Conservation (phyloP, 2,113 vertebrate genomes). For the Semicossyphus pulcher region DNA sequence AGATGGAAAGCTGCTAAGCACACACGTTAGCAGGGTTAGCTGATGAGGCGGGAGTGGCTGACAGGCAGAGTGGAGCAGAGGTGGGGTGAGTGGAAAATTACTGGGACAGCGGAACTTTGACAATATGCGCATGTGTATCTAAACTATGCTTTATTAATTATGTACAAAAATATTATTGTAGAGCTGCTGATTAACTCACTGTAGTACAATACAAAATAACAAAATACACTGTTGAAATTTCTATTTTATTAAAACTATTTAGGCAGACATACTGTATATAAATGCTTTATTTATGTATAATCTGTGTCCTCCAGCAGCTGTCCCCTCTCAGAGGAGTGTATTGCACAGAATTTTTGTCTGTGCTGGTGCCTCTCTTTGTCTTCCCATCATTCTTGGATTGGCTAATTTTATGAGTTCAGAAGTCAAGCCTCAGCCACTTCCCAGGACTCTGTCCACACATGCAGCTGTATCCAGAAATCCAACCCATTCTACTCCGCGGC, state of each 20-base stretch:
- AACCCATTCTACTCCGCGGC: slow-evolving; percentile 19
- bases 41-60: no score
- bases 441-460: no score
- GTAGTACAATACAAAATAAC: neutral
- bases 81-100: no score
- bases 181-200: neutral
- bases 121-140: neutral
- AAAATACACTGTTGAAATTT: neutral
- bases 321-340: slow-evolving; percentile 36
- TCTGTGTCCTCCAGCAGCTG: slow-evolving; percentile 5
- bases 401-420: slow-evolving; percentile 56
- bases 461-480: neutral
- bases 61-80: no score
- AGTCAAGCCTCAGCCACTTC: slow-evolving; percentile 34
- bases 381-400: slow-evolving; percentile 67
- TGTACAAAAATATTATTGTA: neutral
- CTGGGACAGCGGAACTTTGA: no score
- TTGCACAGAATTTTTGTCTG: slow-evolving; percentile 65
- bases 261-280: neutral
- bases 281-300: neutral
- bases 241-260: neutral
- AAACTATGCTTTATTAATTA: neutral
- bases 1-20: no score
- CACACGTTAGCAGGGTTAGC: no score
- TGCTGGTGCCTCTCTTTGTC: slow-evolving; percentile 46